Base-by-base conservation (phyloP, 1,140 invertebrate species). In the Procambarus virginalis region DNA sequence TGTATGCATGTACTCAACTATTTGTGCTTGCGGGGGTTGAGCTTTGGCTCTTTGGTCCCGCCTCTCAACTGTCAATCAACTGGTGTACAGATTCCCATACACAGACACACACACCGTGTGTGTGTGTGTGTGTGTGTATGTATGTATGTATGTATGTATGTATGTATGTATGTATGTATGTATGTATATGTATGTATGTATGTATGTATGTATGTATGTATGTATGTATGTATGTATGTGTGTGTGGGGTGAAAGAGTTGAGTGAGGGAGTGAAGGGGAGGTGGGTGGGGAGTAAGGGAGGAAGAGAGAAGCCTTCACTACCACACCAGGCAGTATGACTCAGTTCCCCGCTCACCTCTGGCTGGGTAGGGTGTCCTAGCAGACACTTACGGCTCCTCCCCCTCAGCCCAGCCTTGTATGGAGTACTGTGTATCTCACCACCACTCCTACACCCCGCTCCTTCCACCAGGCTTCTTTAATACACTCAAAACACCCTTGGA, bases 151-250 rank as follows among this genome's bases (percentile, higher is more conserved):
- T n/a, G n/a, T n/a, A n/a, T n/a, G n/a, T n/a, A n/a, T n/a, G n/a
- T 12, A 58, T 9, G 55, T 58, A 8, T 12, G 6, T 58, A 12
- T 9, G 12, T 58, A 9, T 9, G 55, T 9, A 58, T 58, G 6
- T 9, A 58, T 6, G 6, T n/a, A n/a, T n/a, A n/a, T n/a, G n/a
- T 9, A 9, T 58, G 55, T 6, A 12, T 9, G 46, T 45, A 46
- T 46, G 49, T 75, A 84, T n/a, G 75, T 84, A 84, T 49, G 49
- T 84, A 75, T 46, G n/a, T 48, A 75, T 75, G 49, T 75, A 84
- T 76, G 60, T 22, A 60, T n/a, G n/a, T 20, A 68, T 83, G 49
- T 83, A 68, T 49, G 9, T 55, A 14, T 48, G 46, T 79, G 20
- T 79, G 20, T 79, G 48, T 80, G 46, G 12, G 60, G 60, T 20